Conservation (phyloP, 1,140 invertebrate genomes). For the Drosophila ercepeae region DNA sequence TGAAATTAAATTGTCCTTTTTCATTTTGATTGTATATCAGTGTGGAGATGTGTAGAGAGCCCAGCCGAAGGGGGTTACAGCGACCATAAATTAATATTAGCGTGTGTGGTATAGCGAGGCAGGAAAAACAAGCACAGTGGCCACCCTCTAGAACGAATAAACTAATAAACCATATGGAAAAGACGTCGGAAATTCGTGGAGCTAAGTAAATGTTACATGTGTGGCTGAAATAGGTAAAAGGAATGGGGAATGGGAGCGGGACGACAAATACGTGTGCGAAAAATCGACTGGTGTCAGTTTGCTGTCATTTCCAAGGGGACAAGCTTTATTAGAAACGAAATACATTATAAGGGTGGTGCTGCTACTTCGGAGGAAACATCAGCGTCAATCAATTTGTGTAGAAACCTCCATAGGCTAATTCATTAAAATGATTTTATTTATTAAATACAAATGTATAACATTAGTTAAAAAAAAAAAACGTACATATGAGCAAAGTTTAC, state of each 20-base stretch:
- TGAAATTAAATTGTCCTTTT: conserved; percentile 82
- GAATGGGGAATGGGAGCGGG: background rate
- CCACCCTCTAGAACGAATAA: conserved; percentile 58
- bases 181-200: conserved; percentile 29
- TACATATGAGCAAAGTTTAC: no score
- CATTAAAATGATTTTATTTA: no score
- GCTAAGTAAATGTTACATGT: conserved; percentile 40
- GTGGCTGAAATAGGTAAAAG: conserved; percentile 23
- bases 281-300: conserved; percentile 74
- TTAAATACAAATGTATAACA: no score
- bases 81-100: conserved; percentile 80
- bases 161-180: conserved; percentile 78
- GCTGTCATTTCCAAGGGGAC: conserved; percentile 46
- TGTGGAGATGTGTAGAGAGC: background rate
- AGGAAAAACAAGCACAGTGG: conserved; percentile 7
- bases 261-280: conserved; percentile 25
- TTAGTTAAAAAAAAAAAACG: no score
- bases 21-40: conserved; percentile 69
- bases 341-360: background rate
- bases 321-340: background rate
- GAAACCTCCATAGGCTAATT: conserved; percentile 66
- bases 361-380: conserved; percentile 32
- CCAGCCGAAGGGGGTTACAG: conserved; percentile 9
- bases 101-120: conserved; percentile 38
- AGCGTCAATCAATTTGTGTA: conserved; percentile 73